Conservation (phyloP, 2,888 invertebrate genomes). For the Tetanocera ferruginea region DNA sequence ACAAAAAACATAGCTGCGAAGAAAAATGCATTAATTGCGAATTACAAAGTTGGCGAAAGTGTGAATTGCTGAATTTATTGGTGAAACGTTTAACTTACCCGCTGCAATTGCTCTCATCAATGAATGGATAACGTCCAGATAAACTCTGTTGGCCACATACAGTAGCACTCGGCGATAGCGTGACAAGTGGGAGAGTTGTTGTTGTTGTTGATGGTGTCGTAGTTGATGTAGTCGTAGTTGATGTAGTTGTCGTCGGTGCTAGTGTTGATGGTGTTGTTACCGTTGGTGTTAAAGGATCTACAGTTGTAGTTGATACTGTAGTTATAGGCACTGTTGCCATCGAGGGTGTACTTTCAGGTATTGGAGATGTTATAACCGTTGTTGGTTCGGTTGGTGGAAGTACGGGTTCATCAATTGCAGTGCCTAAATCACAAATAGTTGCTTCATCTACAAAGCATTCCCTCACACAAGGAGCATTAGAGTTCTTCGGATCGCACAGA, state of each 20-base stretch:
- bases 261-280: background rate
- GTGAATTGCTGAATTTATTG: background rate
- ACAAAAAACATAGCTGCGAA: constrained; percentile 55
- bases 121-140: constrained; percentile 53
- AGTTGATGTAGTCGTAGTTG: constrained; percentile 1
- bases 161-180: constrained; percentile 31
- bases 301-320: background rate
- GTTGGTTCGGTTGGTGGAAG: background rate
- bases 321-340: background rate
- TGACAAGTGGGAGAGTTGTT: constrained; percentile 24
- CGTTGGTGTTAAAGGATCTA: background rate
- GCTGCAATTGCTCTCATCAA: constrained; percentile 55
- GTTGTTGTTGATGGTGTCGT: constrained; percentile 11
- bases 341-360: constrained; percentile 4
- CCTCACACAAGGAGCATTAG: constrained; percentile 50
- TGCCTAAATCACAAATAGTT: constrained; percentile 50
- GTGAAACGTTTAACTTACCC: constrained; percentile 47
- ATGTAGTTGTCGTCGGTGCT: constrained; percentile 22
- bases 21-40: background rate
- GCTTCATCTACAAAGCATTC: constrained; percentile 39
- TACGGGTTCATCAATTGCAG: constrained; percentile 40
- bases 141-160: constrained; percentile 28
- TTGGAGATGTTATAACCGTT: constrained; percentile 9
- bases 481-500: constrained; percentile 49
- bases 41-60: background rate